Percentiles rank a stretch among this genome's conserved stretches.
Evolutionary conservation across 2,888 invertebrate genomes (phyloP).

Genomic region (Aspidiotus destructor): DNA sequence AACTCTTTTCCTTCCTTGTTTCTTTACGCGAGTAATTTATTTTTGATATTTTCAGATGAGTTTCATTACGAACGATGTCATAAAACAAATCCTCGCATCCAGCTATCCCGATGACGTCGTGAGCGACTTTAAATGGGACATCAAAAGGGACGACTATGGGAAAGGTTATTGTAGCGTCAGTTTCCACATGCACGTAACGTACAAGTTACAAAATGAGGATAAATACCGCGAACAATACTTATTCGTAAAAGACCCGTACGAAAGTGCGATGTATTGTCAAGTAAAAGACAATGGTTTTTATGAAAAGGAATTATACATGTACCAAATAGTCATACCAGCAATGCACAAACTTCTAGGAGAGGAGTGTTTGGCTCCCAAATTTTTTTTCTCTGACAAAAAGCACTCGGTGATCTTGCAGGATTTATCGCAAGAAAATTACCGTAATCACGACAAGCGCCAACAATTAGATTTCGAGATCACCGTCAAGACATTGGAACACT

Average conservation of each 20-base stretch:
- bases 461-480: constrained; percentile 12
- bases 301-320: constrained; percentile 8
- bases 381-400: constrained; percentile 3
- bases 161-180: neutral
- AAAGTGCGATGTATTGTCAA: neutral
- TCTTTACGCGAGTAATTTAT: no score
- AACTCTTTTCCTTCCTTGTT: no score
- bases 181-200: neutral
- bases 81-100: neutral
- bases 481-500: neutral
- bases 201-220: neutral
- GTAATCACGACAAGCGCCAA: neutral
- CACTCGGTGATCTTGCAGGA: constrained; percentile 13
- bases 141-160: neutral
- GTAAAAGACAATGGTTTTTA: constrained; percentile 3
- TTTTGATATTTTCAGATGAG: neutral
- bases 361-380: neutral
- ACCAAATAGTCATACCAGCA: neutral
- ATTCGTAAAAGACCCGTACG: neutral
- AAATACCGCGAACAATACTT: neutral
- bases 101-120: neutral
- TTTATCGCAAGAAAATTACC: constrained; percentile 8
- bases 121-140: neutral
- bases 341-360: neutral
- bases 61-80: neutral